These are phyloP conservation scores for Onychomys arenicola DNA, from an alignment of 2,797 vertebrate species.

Conservation along the genomic window DNA sequence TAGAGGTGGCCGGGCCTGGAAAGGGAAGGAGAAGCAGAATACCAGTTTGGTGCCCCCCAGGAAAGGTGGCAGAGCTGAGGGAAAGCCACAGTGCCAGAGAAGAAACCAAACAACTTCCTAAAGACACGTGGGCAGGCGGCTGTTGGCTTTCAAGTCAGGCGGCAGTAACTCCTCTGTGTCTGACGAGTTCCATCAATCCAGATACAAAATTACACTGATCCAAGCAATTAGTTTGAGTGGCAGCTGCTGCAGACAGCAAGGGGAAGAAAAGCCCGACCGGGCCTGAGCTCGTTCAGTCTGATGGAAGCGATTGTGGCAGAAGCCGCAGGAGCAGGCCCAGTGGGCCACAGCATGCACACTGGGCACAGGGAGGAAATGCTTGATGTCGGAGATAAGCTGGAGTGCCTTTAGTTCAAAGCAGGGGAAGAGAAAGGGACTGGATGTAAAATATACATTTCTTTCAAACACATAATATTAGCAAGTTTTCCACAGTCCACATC, in stretches of 20 bases:
- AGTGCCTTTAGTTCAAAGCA: neutral
- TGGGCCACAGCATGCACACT: neutral
- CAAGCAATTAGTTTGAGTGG: conserved; percentile 42
- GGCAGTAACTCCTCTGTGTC: neutral
- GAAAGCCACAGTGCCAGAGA: neutral
- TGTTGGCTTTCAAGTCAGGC: conserved; percentile 28
- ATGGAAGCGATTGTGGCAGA: neutral
- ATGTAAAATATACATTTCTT: neutral
- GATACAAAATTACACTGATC: conserved; percentile 17
- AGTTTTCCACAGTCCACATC: neutral
- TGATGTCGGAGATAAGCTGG: neutral
- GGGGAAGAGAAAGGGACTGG: neutral
- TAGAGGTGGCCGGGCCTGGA: neutral
- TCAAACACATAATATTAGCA: neutral
- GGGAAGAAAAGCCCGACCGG: neutral
- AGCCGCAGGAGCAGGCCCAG: neutral
- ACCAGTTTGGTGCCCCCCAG: neutral
- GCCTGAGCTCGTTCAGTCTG: neutral
- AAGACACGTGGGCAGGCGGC: neutral
- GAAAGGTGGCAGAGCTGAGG: neutral
- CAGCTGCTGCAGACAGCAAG: neutral
- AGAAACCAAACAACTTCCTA: conserved; percentile 1
- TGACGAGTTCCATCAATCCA: neutral
- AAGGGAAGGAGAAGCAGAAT: neutral
- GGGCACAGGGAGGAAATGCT: neutral